Conservation (phyloP, 2,888 invertebrate species). For the Schrankia costaestrigalis region DNA sequence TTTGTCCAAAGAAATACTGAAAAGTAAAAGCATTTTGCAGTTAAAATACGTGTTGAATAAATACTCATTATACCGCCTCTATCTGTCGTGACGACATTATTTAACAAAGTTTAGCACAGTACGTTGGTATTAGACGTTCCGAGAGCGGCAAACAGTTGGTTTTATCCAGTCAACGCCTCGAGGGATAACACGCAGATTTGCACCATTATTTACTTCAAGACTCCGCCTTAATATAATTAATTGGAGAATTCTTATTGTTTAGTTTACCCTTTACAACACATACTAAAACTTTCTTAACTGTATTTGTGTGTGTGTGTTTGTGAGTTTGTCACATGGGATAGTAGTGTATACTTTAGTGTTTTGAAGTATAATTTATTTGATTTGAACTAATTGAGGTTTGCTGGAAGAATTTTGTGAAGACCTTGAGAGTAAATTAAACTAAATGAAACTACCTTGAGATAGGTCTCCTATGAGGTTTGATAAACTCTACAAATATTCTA, state of each 20-base stretch:
- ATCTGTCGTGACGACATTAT: too few relatives aligned
- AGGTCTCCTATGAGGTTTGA: too few relatives aligned
- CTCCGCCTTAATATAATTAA: conserved; percentile 47
- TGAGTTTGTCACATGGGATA: neutral
- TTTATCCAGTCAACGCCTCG: conserved; percentile 38
- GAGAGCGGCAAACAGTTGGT: conserved; percentile 37
- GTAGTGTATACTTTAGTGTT: conserved; percentile 8
- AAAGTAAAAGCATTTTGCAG: too few relatives aligned
- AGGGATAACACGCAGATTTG: conserved; percentile 48
- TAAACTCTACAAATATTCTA: too few relatives aligned
- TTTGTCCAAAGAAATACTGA: too few relatives aligned
- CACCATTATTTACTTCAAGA: conserved; percentile 47
- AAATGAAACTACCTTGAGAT: too few relatives aligned
- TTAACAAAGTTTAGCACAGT: conserved; percentile 6
- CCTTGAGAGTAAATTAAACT: too few relatives aligned
- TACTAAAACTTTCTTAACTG: neutral
- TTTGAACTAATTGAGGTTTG: conserved; percentile 7
- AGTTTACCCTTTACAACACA: conserved; percentile 14
- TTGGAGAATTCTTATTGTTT: conserved; percentile 37
- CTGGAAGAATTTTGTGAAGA: too few relatives aligned
- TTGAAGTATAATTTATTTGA: conserved; percentile 6
- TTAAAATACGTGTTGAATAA: too few relatives aligned
- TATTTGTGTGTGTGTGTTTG: neutral
- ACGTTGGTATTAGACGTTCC: conserved; percentile 28
- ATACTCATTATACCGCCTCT: too few relatives aligned